Conservation (phyloP, 92 coral and sea anemone species). For the Scolanthus callimorphus region DNA sequence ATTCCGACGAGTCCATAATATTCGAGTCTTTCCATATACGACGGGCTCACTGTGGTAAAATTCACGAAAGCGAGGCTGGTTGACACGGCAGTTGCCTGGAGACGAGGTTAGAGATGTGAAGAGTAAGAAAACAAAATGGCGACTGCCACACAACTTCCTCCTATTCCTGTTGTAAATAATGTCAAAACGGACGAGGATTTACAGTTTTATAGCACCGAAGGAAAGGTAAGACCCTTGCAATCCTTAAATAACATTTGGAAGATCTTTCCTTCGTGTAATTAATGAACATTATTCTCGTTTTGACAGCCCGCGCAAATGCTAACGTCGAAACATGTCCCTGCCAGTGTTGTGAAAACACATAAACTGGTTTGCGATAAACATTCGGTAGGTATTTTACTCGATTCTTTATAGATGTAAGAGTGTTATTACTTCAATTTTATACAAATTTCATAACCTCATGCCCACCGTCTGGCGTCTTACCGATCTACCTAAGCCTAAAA, state of each 20-base stretch:
- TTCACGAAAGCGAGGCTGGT: slow-evolving; percentile 13
- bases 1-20: too few relatives aligned
- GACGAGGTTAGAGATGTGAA: slow-evolving; percentile 7
- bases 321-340: slow-evolving; percentile 20
- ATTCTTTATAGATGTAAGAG: too few relatives aligned
- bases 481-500: too few relatives aligned
- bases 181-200: slow-evolving; percentile 82
- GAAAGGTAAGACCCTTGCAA: slow-evolving; percentile 32
- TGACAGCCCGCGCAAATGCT: slow-evolving; percentile 9
- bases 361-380: slow-evolving; percentile 88
- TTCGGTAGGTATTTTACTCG: too few relatives aligned
- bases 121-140: slow-evolving; percentile 76
- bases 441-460: too few relatives aligned
- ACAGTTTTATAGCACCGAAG: slow-evolving; percentile 28
- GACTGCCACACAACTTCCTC: slow-evolving; percentile 62
- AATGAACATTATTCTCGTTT: background rate
- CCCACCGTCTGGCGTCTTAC: too few relatives aligned
- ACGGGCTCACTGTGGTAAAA: too few relatives aligned
- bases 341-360: slow-evolving; percentile 73
- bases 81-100: slow-evolving; percentile 4
- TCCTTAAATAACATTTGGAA: background rate
- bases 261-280: background rate
- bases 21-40: too few relatives aligned
- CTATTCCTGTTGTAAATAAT: slow-evolving; percentile 89
- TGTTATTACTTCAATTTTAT: too few relatives aligned